Evolutionary conservation across 2,888 invertebrate genomes (phyloP).

Genomic region (Erannis defoliaria): DNA sequence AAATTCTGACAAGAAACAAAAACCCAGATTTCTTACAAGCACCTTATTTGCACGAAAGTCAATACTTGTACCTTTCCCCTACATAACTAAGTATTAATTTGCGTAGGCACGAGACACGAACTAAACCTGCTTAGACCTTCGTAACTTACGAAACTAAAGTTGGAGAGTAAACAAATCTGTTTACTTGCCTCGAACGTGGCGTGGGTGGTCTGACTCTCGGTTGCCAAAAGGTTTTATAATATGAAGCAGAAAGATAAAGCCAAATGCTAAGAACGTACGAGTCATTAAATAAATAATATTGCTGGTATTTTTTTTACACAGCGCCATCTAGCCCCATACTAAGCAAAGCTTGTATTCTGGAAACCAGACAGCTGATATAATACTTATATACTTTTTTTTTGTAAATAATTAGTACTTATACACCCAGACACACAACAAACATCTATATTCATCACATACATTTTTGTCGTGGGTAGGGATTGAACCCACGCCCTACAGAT

Average conservation of each 20-base stretch:
- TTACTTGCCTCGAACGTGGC: constrained; percentile 12
- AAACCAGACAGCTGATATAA: too few relatives aligned
- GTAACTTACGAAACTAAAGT: constrained; percentile 22
- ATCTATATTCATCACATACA: too few relatives aligned
- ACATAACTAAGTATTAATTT: constrained; percentile 14
- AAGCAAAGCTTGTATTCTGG: neutral
- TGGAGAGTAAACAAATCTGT: constrained; percentile 28
- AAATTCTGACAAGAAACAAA: too few relatives aligned
- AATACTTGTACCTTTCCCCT: constrained; percentile 2
- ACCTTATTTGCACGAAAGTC: neutral
- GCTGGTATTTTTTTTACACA: too few relatives aligned
- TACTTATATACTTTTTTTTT: too few relatives aligned
- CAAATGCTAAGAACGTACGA: neutral
- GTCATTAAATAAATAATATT: neutral
- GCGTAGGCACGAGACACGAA: constrained; percentile 12
- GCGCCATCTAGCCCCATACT: too few relatives aligned
- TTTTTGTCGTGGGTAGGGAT: too few relatives aligned
- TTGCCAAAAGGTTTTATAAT: constrained; percentile 18
- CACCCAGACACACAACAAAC: too few relatives aligned
- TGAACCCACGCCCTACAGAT: too few relatives aligned
- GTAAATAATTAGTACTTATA: too few relatives aligned
- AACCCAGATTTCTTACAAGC: neutral
- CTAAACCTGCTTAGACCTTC: constrained; percentile 12
- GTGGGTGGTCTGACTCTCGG: constrained; percentile 15
- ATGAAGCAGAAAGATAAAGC: constrained; percentile 2